Percentiles rank a stretch among this genome's conserved stretches.
Conservation (phyloP, 2,797 vertebrate species). For the Saxicola maurus region DNA sequence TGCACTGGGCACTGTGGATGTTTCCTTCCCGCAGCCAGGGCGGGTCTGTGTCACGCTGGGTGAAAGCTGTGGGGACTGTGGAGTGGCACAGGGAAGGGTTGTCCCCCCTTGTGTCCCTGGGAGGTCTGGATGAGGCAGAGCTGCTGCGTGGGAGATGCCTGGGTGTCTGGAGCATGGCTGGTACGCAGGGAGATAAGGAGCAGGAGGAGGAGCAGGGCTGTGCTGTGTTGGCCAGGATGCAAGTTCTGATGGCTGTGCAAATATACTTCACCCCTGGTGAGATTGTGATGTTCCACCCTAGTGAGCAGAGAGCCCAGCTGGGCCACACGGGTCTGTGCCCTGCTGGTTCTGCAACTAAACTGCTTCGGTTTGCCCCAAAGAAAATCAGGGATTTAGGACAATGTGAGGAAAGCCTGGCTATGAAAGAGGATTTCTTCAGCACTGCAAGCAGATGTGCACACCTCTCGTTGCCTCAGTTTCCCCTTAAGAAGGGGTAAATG, state of each 20-base stretch:
- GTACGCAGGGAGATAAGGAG: background rate
- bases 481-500: background rate
- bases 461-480: background rate
- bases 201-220: background rate
- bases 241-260: background rate
- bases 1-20: fast-evolving
- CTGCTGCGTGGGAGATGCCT: background rate
- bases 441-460: fast-evolving
- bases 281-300: background rate
- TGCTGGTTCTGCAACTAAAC: background rate
- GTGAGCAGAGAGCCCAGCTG: too few species aligned
- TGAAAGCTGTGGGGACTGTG: background rate
- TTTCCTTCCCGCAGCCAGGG: background rate
- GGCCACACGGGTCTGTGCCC: fast-evolving
- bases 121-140: constrained; percentile 1
- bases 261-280: background rate
- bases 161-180: background rate
- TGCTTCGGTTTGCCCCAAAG: background rate
- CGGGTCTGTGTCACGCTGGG: background rate
- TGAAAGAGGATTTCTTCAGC: fast-evolving
- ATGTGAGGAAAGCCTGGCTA: fast-evolving
- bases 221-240: background rate
- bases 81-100: background rate
- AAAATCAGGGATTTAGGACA: background rate
- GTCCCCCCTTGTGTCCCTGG: background rate